These are phyloP conservation scores for Napeogenes sylphis DNA, from an alignment of 2,888 invertebrate species.

Conservation along the genomic window DNA sequence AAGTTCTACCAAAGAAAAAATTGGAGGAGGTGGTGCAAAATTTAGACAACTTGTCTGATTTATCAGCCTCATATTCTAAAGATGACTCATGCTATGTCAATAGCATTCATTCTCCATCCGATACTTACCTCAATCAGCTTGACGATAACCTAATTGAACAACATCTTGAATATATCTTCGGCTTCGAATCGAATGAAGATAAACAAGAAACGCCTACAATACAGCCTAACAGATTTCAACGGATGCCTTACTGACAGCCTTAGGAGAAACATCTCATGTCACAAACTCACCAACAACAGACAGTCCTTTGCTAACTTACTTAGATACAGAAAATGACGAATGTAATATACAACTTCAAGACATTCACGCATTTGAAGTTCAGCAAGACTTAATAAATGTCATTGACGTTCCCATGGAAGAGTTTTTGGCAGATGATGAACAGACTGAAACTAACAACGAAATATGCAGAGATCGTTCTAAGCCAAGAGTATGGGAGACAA, in stretches of 20 bases:
- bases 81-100: slow-evolving; percentile 24
- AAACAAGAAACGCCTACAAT: slow-evolving; percentile 24
- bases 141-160: slow-evolving; percentile 47
- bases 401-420: slow-evolving; percentile 11
- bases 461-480: slow-evolving; percentile 14
- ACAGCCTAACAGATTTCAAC: slow-evolving; percentile 27
- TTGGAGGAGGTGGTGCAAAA: too few relatives aligned
- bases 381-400: slow-evolving; percentile 11
- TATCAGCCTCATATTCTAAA: slow-evolving; percentile 18
- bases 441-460: slow-evolving; percentile 13
- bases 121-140: slow-evolving; percentile 21
- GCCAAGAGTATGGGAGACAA: slow-evolving; percentile 29
- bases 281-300: slow-evolving; percentile 28
- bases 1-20: too few relatives aligned
- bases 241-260: slow-evolving; percentile 27
- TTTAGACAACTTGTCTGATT: slow-evolving; percentile 18
- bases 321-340: slow-evolving; percentile 11
- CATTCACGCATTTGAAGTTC: slow-evolving; percentile 12
- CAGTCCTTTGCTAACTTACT: slow-evolving; percentile 19
- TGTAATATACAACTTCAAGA: slow-evolving; percentile 11
- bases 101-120: slow-evolving; percentile 25
- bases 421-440: slow-evolving; percentile 8
- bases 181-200: slow-evolving; percentile 25
- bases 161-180: slow-evolving; percentile 29
- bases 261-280: slow-evolving; percentile 27